These are phyloP conservation scores for Rhynchopsitta pachyrhyncha DNA, from an alignment of 2,113 vertebrate genomes.

Conservation along the genomic window DNA sequence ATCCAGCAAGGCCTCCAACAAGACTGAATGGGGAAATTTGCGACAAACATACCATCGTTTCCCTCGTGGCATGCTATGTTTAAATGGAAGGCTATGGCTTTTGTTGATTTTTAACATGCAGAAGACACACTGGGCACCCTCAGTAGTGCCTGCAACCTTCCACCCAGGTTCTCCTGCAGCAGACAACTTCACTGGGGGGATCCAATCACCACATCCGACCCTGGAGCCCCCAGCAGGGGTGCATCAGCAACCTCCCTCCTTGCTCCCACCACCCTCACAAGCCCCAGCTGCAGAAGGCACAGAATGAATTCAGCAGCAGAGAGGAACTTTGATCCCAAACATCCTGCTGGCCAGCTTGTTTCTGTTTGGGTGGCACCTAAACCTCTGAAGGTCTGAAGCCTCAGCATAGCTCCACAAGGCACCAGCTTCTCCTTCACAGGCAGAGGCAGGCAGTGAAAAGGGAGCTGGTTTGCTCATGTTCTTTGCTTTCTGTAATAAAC, in stretches of 20 bases:
- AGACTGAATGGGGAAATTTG: not conserved
- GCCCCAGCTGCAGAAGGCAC: not conserved
- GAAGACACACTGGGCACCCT: not conserved
- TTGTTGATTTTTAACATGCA: not conserved
- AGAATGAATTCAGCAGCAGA: not conserved
- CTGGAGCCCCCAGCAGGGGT: fast-evolving
- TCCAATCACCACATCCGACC: fast-evolving
- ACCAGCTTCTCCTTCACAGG: not conserved
- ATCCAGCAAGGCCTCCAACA: not conserved
- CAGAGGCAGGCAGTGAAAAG: not conserved
- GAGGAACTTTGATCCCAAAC: not conserved
- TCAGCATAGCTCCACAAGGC: not conserved
- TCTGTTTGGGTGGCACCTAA: not conserved
- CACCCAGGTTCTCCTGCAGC: too few relatives aligned
- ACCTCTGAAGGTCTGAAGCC: not conserved
- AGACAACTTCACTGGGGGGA: not conserved
- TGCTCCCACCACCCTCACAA: not conserved
- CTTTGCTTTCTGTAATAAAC: not conserved
- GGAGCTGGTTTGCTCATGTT: fast-evolving
- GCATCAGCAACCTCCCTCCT: not conserved
- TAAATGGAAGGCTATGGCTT: not conserved
- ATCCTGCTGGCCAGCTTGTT: not conserved
- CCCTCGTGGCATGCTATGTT: fast-evolving
- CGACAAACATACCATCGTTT: not conserved
- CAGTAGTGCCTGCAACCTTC: not conserved